Base-by-base conservation (phyloP, 2,797 vertebrate species). In the Manis crassicaudata region DNA sequence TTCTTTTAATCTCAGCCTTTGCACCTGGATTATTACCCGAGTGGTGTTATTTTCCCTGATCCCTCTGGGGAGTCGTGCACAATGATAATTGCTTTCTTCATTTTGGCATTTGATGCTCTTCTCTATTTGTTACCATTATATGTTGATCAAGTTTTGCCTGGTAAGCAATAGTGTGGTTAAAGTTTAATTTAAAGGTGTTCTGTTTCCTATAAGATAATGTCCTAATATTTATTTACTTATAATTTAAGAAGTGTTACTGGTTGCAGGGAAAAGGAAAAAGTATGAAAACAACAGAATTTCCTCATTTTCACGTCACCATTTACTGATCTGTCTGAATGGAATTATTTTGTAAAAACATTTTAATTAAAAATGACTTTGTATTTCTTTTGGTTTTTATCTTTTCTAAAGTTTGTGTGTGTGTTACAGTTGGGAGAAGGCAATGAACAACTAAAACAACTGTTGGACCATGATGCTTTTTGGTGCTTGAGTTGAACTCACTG, bases 61-160 rank as follows among this genome's bases (percentile, higher is more conserved):
- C 92, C 99, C n/a, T 90, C 98, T 83, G 98, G 90, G 0, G 99
- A 99, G 4, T 99, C 99, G 8, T 97, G 99, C n/a, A 97, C 98
- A 18, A 98, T 99, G 3, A 99, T 99, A 65, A 98, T 96, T 0
- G 99, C 99, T 7, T 98, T 99, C 84, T 2, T 99, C 63, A 98
- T 99, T 98, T 98, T 99, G 94, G 81, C 97, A 18, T 50, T 99
- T 82, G 99, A 99, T 98, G 99, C 98, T n/a, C 1, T 98, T 94
- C 97, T 99, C 81, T 99, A 99, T 96, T 96, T 99, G 68, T n/a
- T 99, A 93, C 98, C 99, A 1, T 3, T 99, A 67, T 99, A 99
- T 96, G 98, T 99, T 6, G 99, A 99, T 97, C 99, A 99, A 98
- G 98, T 99, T 4, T 97, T 99, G 37, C 99, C 99, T 96, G 99